phyloP scores from a whole-genome alignment of 2,888 invertebrate species.

The Troides oblongomaculatus region DNA sequence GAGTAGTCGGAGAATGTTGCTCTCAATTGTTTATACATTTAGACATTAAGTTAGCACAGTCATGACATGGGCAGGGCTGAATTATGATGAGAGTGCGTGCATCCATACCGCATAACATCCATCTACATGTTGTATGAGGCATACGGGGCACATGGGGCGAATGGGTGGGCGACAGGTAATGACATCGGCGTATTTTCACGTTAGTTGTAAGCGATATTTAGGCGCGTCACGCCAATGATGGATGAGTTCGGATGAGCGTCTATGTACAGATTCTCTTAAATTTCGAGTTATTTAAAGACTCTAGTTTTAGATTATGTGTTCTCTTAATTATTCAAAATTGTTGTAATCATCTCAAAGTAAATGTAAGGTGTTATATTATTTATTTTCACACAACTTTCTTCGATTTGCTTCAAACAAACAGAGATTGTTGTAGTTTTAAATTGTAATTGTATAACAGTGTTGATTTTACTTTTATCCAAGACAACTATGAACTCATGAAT shows the following conservation, averaged over 20 bases:
- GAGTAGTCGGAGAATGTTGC: conserved; percentile 2
- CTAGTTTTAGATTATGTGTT: conserved; percentile 11
- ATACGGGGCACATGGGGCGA: conserved; percentile 21
- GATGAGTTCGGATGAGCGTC: conserved; percentile 22
- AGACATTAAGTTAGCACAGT: conserved; percentile 27
- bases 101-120: conserved; percentile 26
- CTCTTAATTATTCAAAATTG: no score
- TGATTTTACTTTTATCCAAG: no score
- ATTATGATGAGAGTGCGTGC: conserved; percentile 24
- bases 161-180: conserved; percentile 21
- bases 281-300: no score
- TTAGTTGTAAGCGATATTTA: conserved; percentile 26
- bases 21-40: not conserved
- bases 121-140: conserved; percentile 23
- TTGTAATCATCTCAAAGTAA: no score
- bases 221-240: conserved; percentile 23
- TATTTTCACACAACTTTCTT: no score
- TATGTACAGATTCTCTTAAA: conserved; percentile 19
- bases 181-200: conserved; percentile 25
- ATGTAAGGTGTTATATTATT: no score
- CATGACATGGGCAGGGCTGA: conserved; percentile 15
- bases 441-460: no score
- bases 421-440: no score
- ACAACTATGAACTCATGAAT: no score
- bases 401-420: no score